Evolutionary conservation across 1,140 invertebrate species (phyloP), one percentile per base, ranked within the genome.

Genomic region (Cherax quadricarinatus): DNA sequence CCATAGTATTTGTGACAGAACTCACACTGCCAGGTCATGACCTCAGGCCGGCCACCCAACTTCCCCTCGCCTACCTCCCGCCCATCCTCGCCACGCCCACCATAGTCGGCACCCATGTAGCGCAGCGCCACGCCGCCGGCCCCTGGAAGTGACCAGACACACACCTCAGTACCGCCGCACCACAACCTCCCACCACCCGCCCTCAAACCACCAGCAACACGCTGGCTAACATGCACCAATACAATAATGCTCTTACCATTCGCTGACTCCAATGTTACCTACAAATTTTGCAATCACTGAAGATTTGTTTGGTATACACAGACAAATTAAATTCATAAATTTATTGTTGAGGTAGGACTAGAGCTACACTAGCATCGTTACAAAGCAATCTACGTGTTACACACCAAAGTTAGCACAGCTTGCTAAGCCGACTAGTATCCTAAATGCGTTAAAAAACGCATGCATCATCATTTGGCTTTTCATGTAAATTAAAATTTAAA

Each of bases 1-100:
- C 97, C 97, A 96, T 98, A 98, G 94, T 97, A 97, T 94, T 97
- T 96, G 95, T 97, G 97, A 96, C 97, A 98, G 95, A 98, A 97
- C 96, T 97, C 97, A 96, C 97, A 98, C 93, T 95, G 91, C 91
- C 86, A 93, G 82, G 92, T 81, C 7, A 83, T 85, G 24, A 78
- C 83, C 48, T 80, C 86, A 51, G 60, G 53, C 62, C 79, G 18
- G 85, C 83, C 57, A 24, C 79, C 62, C 75, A 60, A 49, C 60
- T 12, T 79, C 41, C 49, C 79, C n/a, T 62, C 49, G n/a, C 85
- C 66, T 70, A 60, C 85, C 80, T 18, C 81, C 41, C 66, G 57
- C 81, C 89, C 82, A 85, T 53, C 49, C 82, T 57, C 49, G 73
- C 83, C 89, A 12, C 66, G 48, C 73, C 83, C 90, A 60, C 75